Base-by-base conservation (phyloP, 2,888 invertebrate species). In the Amphimallon solstitiale region DNA sequence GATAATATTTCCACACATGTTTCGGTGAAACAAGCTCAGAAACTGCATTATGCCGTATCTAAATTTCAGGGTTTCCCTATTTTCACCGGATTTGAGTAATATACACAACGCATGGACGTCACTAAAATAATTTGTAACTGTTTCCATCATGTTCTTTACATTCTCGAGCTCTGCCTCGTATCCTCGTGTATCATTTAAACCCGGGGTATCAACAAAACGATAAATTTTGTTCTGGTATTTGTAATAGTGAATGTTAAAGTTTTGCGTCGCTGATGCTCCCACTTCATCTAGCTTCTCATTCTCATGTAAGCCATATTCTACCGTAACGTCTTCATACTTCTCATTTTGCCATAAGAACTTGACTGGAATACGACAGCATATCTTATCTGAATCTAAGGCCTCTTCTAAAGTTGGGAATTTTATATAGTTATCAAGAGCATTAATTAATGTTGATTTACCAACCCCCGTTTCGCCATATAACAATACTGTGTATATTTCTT, bases 171-270 rank as follows among this genome's bases (percentile, higher is more conserved):
- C 54, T 3, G n/a, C n/a, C 7, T 38, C 21, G 9, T 38, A 54
- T 38, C 54, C 40, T 7, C 40, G 19, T n/a, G 38, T 23, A 40
- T 54, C 54, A 5, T 38, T 21, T 21, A 54, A 54, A n/a, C 54
- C 54, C 9, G 54, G 54, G 12, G 54, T 40, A 21, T 54, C 54
- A n/a, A 54, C 23, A 9, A 54, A 40, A 12, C 54, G 54, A 21
- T 21, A 54, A 21, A 40, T 37, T 12, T 23, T 54, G 1, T 9
- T 21, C 21, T 14, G 2, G 40, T 38, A 40, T 38, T 12, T 0
- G 14, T 21, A 54, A 21, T 37, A 38, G n/a, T 54, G 38, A n/a
- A 54, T 38, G n/a, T 1, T 21, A 21, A 54, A 19, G 9, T 40
- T 12, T 54, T 21, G 21, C 19, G 54, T 54, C 7, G 38, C 10